Percentiles rank a stretch among this genome's conserved stretches.
Evolutionary conservation across 1,140 invertebrate genomes (phyloP).

Genomic region (Planococcus citri): DNA sequence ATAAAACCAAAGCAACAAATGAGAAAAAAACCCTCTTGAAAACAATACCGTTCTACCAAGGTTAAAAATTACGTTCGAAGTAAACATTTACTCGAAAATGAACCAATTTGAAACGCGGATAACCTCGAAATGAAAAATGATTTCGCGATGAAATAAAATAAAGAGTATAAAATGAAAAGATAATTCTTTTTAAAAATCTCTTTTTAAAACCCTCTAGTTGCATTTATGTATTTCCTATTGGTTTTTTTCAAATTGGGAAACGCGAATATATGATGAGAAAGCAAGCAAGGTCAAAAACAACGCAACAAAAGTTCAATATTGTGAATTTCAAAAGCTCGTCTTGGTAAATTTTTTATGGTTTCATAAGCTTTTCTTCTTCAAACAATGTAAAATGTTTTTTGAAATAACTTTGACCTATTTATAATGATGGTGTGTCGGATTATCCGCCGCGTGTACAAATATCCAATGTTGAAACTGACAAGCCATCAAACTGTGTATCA

Average conservation of each 20-base stretch:
- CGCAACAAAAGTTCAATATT: background rate
- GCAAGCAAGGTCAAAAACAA: background rate
- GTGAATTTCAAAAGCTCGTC: conserved; percentile 3
- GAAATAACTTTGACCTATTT: conserved; percentile 7
- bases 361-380: background rate
- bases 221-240: too few relatives aligned
- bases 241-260: background rate
- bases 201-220: too few relatives aligned
- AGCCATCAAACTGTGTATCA: background rate
- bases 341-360: conserved; percentile 2
- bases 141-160: too few relatives aligned
- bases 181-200: too few relatives aligned
- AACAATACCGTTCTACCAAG: too few relatives aligned
- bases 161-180: too few relatives aligned
- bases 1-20: too few relatives aligned
- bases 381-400: background rate
- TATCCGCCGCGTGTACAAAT: background rate
- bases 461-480: background rate
- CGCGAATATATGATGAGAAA: background rate
- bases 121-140: too few relatives aligned
- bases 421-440: background rate
- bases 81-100: too few relatives aligned
- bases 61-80: too few relatives aligned
- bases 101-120: too few relatives aligned
- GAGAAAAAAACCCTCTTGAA: too few relatives aligned